phyloP scores from a whole-genome alignment of 2,888 invertebrate genomes.

The Chrysolina americana region DNA sequence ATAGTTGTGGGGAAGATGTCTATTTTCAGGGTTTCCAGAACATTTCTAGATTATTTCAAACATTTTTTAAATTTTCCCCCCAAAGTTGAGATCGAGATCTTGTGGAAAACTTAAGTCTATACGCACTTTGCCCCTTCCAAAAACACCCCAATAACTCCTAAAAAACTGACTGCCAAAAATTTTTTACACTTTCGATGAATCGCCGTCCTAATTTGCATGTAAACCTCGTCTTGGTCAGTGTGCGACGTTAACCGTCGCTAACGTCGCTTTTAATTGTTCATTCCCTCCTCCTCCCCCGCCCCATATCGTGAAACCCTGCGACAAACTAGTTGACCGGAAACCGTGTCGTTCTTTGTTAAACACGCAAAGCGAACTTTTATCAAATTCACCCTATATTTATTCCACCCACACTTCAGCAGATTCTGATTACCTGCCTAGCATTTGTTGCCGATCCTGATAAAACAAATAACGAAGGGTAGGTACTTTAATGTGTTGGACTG shows the following conservation, averaged over 20 bases:
- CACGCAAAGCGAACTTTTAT: slow-evolving; percentile 61
- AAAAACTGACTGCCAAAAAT: too few species aligned
- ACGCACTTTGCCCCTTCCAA: too few species aligned
- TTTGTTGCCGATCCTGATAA: slow-evolving; percentile 26
- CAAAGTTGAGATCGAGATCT: too few species aligned
- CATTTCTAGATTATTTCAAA: too few species aligned
- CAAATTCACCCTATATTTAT: slow-evolving; percentile 51
- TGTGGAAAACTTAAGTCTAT: too few species aligned
- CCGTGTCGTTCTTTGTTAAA: slow-evolving; percentile 62
- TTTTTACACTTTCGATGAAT: neutral
- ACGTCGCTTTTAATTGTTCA: slow-evolving; percentile 64
- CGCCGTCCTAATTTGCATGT: slow-evolving; percentile 26
- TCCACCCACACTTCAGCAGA: slow-evolving; percentile 44
- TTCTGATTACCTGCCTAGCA: slow-evolving; percentile 26
- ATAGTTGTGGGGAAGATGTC: too few species aligned
- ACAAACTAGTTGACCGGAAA: slow-evolving; percentile 64
- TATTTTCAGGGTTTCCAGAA: too few species aligned
- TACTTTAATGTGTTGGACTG: neutral
- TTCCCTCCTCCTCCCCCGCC: slow-evolving; percentile 47
- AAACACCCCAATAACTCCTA: too few species aligned
- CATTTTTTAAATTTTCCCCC: too few species aligned
- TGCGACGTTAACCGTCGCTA: slow-evolving; percentile 52
- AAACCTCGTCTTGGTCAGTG: slow-evolving; percentile 18
- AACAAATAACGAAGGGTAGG: slow-evolving; percentile 10
- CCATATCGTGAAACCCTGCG: slow-evolving; percentile 34